Percentiles rank a stretch among this genome's conserved stretches.
These are phyloP conservation scores for Campoletis raptor DNA, from an alignment of 2,888 invertebrate species.

Conservation along the genomic window DNA sequence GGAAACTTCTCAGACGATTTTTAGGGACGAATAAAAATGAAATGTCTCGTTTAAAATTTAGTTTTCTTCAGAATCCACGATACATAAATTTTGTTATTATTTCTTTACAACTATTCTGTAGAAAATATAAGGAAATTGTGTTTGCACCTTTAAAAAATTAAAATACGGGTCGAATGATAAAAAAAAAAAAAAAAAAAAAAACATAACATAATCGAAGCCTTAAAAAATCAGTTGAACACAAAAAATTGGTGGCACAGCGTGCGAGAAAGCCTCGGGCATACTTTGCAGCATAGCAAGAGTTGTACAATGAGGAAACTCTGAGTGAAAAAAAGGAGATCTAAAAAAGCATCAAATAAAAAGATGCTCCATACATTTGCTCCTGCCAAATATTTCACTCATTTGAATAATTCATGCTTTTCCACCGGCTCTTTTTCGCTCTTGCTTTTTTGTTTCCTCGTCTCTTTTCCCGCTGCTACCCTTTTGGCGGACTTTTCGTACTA, in stretches of 20 bases:
- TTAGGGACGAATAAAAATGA: conserved; percentile 61
- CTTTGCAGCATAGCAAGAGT: conserved; percentile 45
- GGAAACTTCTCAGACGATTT: conserved; percentile 57
- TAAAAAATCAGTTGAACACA: not conserved
- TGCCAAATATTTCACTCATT: conserved; percentile 72
- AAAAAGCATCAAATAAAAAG: conserved; percentile 46
- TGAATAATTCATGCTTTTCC: conserved; percentile 72
- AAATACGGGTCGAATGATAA: not conserved
- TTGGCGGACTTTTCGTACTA: not conserved
- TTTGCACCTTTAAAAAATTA: not conserved
- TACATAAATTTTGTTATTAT: not conserved
- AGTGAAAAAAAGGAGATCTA: conserved; percentile 1
- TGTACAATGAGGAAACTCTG: conserved; percentile 36
- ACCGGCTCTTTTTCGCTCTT: conserved; percentile 49
- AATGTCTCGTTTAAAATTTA: not conserved
- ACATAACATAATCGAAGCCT: not conserved
- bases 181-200: not conserved
- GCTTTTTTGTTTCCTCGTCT: conserved; percentile 37
- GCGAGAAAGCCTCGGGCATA: not conserved
- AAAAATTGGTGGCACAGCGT: not conserved
- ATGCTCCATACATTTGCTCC: conserved; percentile 57
- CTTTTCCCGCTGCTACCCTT: not conserved
- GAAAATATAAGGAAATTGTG: not conserved
- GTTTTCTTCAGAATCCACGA: not conserved
- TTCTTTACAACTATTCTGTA: not conserved